phyloP scores from a whole-genome alignment of 2,797 vertebrate species.

The Pristis pectinata region DNA sequence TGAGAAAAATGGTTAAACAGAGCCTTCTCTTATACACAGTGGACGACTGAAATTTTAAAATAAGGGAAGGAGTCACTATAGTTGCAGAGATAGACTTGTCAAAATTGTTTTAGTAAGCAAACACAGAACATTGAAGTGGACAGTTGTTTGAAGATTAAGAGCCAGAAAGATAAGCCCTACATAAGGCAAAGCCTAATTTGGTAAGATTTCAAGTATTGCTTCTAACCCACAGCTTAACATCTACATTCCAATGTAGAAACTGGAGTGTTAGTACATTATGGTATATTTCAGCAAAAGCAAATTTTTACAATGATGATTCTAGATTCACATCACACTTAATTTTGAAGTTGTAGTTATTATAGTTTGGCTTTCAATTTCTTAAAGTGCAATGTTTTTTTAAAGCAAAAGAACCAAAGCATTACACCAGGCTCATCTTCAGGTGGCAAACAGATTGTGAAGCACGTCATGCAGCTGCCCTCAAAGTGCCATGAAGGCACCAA shows the following conservation, averaged over 20 bases:
- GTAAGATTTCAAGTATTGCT: not conserved
- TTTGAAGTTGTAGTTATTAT: not conserved
- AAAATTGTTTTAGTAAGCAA: not conserved
- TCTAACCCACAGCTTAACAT: not conserved
- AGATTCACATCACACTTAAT: conserved; percentile 14
- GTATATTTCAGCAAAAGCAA: not conserved
- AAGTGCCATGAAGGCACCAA: not conserved
- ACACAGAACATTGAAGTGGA: not conserved
- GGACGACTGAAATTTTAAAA: not conserved
- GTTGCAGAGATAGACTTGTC: not conserved
- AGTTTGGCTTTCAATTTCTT: not conserved
- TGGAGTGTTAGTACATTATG: not conserved
- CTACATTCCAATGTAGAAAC: not conserved
- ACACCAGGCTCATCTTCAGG: not conserved
- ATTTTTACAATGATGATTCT: not conserved
- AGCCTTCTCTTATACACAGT: not conserved
- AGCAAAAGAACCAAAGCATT: not conserved
- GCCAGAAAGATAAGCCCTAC: too few species aligned
- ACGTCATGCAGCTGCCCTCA: not conserved
- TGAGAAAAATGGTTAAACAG: not conserved
- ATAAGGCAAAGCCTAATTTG: not conserved
- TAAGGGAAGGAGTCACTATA: not conserved
- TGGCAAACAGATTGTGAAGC: not conserved
- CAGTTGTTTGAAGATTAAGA: not conserved
- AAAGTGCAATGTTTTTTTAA: not conserved